A percentile compares a stretch with the other conserved stretches of the same genome.
These are phyloP conservation scores for Hystrix brachyura DNA, from an alignment of 2,113 vertebrate species.

Conservation along the genomic window DNA sequence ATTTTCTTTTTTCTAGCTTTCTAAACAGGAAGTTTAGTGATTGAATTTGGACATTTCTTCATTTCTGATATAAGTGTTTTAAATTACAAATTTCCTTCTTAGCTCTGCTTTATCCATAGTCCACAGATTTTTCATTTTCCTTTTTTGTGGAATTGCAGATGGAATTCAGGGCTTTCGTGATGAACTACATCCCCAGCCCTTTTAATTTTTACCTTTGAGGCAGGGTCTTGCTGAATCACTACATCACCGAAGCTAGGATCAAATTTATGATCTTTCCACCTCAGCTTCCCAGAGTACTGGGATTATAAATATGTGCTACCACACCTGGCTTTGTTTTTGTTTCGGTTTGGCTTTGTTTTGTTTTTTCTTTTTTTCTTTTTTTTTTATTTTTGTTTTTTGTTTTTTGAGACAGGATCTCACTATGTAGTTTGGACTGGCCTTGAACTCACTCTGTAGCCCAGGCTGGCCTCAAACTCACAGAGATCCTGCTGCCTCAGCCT, in stretches of 20 bases:
- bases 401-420: neutral
- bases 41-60: neutral
- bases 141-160: neutral
- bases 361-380: neutral
- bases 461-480: neutral
- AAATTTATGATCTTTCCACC: neutral
- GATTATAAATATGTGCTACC: neutral
- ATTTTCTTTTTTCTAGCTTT: conserved; percentile 20
- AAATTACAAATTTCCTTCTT: neutral
- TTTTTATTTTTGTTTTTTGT: neutral
- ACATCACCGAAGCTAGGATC: neutral
- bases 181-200: neutral
- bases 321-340: too few relatives aligned
- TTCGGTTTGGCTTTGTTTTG: neutral
- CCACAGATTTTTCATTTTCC: neutral
- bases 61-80: conserved; percentile 16
- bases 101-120: neutral
- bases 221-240: neutral
- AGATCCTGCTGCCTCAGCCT: neutral
- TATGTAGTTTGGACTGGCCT: neutral
- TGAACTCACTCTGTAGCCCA: neutral
- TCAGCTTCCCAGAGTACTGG: neutral
- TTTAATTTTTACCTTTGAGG: neutral
- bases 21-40: neutral
- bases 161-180: neutral